Conservation (phyloP, 2,888 invertebrate species). For the Gnatocerus cornutus region DNA sequence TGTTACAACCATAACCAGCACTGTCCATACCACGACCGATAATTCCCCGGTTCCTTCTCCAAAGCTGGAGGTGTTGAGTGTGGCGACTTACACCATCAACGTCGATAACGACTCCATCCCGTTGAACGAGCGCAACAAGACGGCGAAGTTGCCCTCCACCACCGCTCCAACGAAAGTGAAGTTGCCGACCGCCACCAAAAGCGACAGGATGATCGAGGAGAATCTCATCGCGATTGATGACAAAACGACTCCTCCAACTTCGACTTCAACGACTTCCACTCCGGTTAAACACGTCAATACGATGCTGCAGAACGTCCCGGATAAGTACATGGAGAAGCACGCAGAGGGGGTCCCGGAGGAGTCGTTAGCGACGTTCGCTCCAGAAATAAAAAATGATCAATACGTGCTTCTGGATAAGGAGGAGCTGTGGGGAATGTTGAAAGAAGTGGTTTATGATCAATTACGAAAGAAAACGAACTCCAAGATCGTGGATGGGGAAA, state of each 20-base stretch:
- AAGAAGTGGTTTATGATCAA: conserved; percentile 72
- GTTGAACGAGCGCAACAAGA: conserved; percentile 38
- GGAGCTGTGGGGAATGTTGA: conserved; percentile 77
- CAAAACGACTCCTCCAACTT: conserved; percentile 10
- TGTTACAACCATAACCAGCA: conserved; percentile 7
- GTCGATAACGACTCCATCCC: conserved; percentile 60
- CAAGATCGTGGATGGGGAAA: conserved; percentile 54
- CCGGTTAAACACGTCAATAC: conserved; percentile 62
- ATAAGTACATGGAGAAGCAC: conserved; percentile 44
- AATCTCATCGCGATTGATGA: conserved; percentile 50
- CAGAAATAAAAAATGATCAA: conserved; percentile 71
- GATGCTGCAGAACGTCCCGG: conserved; percentile 57
- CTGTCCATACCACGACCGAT: conserved; percentile 43
- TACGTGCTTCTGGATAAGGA: conserved; percentile 77
- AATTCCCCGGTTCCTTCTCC: conserved; percentile 50
- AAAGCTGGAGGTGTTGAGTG: conserved; percentile 58
- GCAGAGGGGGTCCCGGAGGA: conserved; percentile 51
- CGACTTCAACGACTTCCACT: conserved; percentile 32
- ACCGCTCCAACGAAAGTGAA: conserved; percentile 8
- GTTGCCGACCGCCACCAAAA: conserved; percentile 20
- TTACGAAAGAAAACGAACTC: conserved; percentile 53
- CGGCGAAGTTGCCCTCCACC: background rate
- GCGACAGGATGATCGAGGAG: conserved; percentile 44
- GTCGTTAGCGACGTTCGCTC: conserved; percentile 58
- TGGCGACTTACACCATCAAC: conserved; percentile 63